Percentiles rank a stretch among this genome's conserved stretches.
These are phyloP conservation scores for Pemphredon lugubris DNA, from an alignment of 2,888 invertebrate genomes.

Conservation along the genomic window DNA sequence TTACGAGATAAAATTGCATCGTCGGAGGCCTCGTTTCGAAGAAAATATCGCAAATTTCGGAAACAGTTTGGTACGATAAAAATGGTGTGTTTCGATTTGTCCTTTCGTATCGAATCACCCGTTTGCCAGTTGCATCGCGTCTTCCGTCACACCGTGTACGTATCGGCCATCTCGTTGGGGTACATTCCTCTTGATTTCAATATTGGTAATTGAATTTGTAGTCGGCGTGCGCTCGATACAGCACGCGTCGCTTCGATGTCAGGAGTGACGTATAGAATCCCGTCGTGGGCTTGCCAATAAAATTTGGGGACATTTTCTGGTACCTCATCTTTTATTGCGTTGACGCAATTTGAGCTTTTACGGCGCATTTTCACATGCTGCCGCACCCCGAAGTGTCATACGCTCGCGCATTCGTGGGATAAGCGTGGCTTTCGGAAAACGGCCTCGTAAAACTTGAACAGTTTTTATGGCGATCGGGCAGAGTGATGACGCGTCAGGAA, in stretches of 20 bases:
- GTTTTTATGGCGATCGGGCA: slow-evolving; percentile 35
- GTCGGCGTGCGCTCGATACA: not conserved
- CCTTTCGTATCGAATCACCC: too few species aligned
- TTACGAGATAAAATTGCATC: too few species aligned
- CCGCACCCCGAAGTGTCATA: slow-evolving; percentile 45
- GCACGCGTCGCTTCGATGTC: not conserved
- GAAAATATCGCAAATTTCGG: too few species aligned
- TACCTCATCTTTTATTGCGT: slow-evolving; percentile 50
- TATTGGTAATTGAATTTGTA: too few species aligned
- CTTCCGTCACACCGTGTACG: too few species aligned
- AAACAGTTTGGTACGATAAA: too few species aligned
- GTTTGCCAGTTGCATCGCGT: too few species aligned
- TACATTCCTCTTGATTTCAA: too few species aligned
- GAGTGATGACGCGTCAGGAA: slow-evolving; percentile 6
- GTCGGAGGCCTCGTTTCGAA: too few species aligned
- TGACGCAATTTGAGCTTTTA: slow-evolving; percentile 52
- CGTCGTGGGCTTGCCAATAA: slow-evolving; percentile 5
- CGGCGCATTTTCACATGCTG: slow-evolving; percentile 30
- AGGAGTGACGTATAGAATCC: not conserved
- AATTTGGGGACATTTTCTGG: slow-evolving; percentile 17
- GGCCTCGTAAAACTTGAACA: slow-evolving; percentile 40
- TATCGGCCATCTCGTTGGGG: too few species aligned
- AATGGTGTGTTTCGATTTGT: too few species aligned
- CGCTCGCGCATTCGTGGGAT: slow-evolving; percentile 32
- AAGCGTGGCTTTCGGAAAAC: slow-evolving; percentile 48